Percentiles rank a stretch among this genome's conserved stretches.
phyloP scores from a whole-genome alignment of 2,888 invertebrate genomes.

The Actias luna region DNA sequence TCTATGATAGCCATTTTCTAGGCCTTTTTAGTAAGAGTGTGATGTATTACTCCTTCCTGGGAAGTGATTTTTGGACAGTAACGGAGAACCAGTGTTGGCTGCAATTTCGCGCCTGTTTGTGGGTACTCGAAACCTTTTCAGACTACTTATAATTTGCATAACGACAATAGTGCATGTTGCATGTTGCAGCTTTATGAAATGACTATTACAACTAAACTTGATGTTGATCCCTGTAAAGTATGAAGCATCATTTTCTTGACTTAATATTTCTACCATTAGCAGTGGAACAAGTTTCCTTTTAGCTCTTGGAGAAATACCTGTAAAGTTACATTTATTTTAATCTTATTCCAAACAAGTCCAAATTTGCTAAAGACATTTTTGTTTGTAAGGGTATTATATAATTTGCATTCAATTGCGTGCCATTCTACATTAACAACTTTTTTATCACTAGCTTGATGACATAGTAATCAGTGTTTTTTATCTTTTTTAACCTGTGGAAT shows the following conservation, averaged over 20 bases:
- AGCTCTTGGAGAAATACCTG: neutral
- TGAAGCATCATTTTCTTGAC: neutral
- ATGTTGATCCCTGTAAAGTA: neutral
- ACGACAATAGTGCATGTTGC: no score
- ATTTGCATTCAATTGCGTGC: neutral
- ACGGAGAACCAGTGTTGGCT: neutral
- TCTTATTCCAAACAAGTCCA: neutral
- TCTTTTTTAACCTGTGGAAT: neutral
- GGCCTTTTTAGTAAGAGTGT: neutral
- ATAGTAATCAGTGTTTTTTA: neutral
- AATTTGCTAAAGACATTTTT: no score
- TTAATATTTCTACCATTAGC: neutral
- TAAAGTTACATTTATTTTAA: neutral
- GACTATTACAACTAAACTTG: neutral
- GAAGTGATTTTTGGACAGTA: neutral
- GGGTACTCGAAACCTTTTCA: neutral
- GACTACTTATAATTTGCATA: neutral
- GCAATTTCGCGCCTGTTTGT: neutral
- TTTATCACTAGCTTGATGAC: neutral
- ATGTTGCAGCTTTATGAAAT: neutral
- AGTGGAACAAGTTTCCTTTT: neutral
- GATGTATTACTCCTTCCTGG: neutral
- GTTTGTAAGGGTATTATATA: neutral
- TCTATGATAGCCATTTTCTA: neutral
- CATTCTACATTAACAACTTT: neutral